Evolutionary conservation across 1,140 invertebrate species (phyloP).

Genomic region (Melanaphis sacchari): DNA sequence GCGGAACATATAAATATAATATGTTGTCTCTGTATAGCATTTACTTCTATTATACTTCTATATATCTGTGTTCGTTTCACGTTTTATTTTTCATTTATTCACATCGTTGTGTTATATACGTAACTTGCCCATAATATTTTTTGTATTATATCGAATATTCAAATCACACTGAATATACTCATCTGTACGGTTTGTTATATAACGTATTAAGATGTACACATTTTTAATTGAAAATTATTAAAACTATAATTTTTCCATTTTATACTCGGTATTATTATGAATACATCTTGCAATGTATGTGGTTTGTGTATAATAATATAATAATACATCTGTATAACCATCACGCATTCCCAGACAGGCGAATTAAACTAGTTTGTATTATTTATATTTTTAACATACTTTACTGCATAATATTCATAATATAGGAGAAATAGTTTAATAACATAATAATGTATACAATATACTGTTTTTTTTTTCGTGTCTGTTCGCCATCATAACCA

Average conservation of each 20-base stretch:
- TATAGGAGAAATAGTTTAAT: neutral
- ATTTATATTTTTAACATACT: neutral
- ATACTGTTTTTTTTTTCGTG: neutral
- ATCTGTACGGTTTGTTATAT: neutral
- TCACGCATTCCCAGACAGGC: neutral
- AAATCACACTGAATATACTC: neutral
- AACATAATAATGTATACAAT: neutral
- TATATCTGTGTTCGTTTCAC: too few relatives aligned
- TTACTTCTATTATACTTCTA: neutral
- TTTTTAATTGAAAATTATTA: neutral
- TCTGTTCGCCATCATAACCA: neutral
- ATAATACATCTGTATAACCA: neutral
- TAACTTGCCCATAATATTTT: too few relatives aligned
- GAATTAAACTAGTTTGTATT: conserved; percentile 15
- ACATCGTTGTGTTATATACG: neutral
- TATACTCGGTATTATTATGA: neutral
- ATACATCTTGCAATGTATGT: neutral
- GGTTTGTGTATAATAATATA: neutral
- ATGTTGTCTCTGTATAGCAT: neutral
- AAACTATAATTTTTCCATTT: neutral
- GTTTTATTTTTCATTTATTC: too few relatives aligned
- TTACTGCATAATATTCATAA: neutral
- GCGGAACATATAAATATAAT: neutral
- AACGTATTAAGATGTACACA: neutral
- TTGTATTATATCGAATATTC: neutral